Conservation (phyloP, 2,797 vertebrate species). For the Mormyrops boulengeri region DNA sequence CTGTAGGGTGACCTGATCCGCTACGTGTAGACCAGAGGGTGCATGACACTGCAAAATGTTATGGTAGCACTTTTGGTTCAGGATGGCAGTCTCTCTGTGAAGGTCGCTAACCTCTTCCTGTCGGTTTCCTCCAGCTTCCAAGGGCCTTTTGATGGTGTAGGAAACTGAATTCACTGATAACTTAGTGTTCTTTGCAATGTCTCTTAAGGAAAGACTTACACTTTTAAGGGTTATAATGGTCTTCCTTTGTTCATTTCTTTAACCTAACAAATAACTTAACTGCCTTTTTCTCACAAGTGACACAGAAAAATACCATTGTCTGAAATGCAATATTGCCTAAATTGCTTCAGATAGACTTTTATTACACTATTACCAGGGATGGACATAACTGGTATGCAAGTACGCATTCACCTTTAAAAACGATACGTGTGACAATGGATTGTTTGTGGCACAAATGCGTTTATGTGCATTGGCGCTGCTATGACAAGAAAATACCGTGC, state of each 20-base stretch:
- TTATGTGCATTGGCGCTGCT: not conserved
- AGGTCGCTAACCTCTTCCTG: not conserved
- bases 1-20: not conserved
- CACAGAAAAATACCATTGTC: not conserved
- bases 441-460: not conserved
- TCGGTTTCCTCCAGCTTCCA: not conserved
- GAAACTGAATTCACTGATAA: not conserved
- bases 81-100: not conserved
- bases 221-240: not conserved
- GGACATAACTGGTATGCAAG: not conserved
- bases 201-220: not conserved
- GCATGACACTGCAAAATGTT: not conserved
- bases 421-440: not conserved
- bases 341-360: not conserved
- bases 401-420: not conserved
- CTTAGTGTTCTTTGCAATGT: not conserved
- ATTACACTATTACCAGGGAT: not conserved
- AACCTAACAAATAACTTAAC: not conserved
- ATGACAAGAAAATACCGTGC: not conserved
- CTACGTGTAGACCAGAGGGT: not conserved
- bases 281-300: not conserved
- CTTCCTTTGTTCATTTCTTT: not conserved
- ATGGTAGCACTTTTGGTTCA: not conserved
- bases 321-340: not conserved
- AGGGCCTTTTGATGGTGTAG: not conserved